Evolutionary conservation across 2,888 invertebrate species (phyloP).

Genomic region (Atethmia centrago): DNA sequence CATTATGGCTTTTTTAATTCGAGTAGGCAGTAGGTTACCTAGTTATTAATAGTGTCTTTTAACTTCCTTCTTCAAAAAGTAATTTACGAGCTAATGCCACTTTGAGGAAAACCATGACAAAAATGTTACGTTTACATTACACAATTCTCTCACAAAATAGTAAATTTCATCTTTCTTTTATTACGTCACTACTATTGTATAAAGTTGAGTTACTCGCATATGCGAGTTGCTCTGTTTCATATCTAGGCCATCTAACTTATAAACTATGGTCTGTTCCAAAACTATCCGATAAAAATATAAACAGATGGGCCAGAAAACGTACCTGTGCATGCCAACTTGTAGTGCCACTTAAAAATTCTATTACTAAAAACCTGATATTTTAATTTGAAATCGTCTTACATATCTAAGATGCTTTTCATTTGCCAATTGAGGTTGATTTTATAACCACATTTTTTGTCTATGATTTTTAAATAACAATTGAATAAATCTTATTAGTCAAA

Average conservation of each 20-base stretch:
- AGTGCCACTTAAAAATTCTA: neutral
- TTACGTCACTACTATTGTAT: conserved; percentile 7
- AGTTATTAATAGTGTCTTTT: too few relatives aligned
- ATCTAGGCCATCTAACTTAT: conserved; percentile 12
- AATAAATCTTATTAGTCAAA: neutral
- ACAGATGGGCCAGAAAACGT: neutral
- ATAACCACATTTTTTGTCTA: neutral
- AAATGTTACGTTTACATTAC: neutral
- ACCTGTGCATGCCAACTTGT: neutral
- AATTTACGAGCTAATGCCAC: neutral
- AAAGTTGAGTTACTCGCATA: neutral
- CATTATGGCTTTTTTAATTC: neutral
- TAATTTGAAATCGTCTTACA: neutral
- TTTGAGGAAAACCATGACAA: neutral
- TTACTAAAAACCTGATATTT: neutral
- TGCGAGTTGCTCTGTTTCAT: conserved; percentile 20
- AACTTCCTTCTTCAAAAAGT: too few relatives aligned
- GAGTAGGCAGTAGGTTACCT: neutral
- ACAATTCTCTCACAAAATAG: neutral
- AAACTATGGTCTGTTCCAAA: neutral
- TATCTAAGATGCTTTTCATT: neutral
- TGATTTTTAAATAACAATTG: neutral
- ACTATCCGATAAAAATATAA: neutral
- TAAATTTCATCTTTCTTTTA: conserved; percentile 11
- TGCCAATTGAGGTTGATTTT: neutral